Percentiles rank a stretch among this genome's conserved stretches.
Evolutionary conservation across 2,797 vertebrate genomes (phyloP).

Genomic region (Diglossa cyanea): DNA sequence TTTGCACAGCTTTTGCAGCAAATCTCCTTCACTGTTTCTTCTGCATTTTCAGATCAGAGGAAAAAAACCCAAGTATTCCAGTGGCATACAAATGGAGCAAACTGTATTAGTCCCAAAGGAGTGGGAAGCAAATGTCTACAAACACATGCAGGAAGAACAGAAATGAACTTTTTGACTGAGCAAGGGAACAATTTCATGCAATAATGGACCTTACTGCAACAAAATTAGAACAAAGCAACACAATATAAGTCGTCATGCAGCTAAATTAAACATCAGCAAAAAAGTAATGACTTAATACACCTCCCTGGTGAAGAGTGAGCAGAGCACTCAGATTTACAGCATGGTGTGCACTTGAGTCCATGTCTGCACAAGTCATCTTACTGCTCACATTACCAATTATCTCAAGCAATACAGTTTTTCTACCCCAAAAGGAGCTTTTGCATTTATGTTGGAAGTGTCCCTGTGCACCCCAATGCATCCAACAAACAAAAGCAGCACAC

Average conservation of each 20-base stretch:
- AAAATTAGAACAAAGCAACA: background rate
- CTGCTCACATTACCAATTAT: background rate
- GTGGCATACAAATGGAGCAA: conserved; percentile 17
- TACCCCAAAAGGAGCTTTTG: background rate
- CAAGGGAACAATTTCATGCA: conserved; percentile 8
- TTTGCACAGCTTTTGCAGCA: conserved; percentile 42
- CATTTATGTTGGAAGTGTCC: background rate
- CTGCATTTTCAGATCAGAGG: conserved; percentile 11
- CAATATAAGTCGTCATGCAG: background rate
- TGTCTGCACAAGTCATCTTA: background rate
- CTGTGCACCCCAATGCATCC: background rate
- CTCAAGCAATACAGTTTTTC: background rate
- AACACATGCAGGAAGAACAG: background rate
- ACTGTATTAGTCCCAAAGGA: background rate
- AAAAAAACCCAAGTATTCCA: background rate
- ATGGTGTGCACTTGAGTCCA: background rate
- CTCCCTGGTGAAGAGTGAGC: background rate
- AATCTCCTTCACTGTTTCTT: conserved; percentile 25
- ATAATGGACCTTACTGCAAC: background rate
- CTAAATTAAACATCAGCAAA: conserved; percentile 12
- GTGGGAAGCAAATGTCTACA: background rate
- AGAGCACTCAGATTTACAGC: background rate
- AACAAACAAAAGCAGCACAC: background rate
- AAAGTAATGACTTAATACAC: background rate
- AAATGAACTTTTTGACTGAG: conserved; percentile 1